Percentiles rank a stretch among this genome's conserved stretches.
These are phyloP conservation scores for Jordanella pulchra DNA, from an alignment of 2,797 vertebrate species.

Conservation along the genomic window DNA sequence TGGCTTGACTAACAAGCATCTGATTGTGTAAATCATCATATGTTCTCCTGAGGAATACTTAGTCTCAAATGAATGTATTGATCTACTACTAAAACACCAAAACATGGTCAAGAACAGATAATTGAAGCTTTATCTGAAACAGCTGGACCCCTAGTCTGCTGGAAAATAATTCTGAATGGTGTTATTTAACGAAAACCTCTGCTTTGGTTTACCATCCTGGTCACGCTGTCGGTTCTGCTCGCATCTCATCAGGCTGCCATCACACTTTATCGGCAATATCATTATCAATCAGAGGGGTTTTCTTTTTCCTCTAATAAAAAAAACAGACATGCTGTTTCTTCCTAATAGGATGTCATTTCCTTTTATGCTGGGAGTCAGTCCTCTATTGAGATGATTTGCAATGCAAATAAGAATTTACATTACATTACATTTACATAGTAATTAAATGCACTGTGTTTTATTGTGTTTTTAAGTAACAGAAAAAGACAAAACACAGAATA, in stretches of 20 bases:
- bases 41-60: constrained; percentile 72
- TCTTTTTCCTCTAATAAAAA: constrained; percentile 19
- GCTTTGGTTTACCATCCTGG: constrained; percentile 24
- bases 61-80: constrained; percentile 72
- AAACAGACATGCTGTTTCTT: constrained; percentile 42
- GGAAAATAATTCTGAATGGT: constrained; percentile 29
- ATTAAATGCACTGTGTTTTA: background rate
- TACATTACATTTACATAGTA: background rate
- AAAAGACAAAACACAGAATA: too few relatives aligned
- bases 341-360: constrained; percentile 40
- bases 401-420: too few relatives aligned
- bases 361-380: constrained; percentile 44
- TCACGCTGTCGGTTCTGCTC: constrained; percentile 11
- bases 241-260: constrained; percentile 21
- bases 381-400: background rate
- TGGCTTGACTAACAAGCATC: constrained; percentile 73
- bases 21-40: constrained; percentile 72
- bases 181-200: constrained; percentile 23
- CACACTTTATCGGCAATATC: background rate
- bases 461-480: background rate
- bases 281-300: constrained; percentile 15
- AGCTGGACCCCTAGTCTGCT: constrained; percentile 9
- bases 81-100: constrained; percentile 63
- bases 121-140: constrained; percentile 26
- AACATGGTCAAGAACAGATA: constrained; percentile 27